Evolutionary conservation across 2,797 vertebrate species (phyloP), one percentile per base, ranked within the genome.

Genomic region (Sebastes cheni): DNA sequence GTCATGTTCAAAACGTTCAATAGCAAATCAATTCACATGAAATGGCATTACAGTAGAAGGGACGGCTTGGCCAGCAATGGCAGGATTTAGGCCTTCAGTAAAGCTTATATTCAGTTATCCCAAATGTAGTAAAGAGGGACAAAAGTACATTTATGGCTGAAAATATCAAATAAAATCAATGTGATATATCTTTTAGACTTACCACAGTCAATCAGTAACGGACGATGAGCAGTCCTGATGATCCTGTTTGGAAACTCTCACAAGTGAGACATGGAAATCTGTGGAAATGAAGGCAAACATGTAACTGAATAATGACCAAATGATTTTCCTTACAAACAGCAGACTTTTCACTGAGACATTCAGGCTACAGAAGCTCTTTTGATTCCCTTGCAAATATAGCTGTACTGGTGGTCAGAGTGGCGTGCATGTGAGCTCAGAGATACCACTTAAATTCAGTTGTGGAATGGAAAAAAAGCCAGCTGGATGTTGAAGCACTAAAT

Each of bases 261-360:
- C 82, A 92, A 81, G 76, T 77, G 82, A 93, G 86, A 93, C 94
- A 94, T 94, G 90, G 88, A 94, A 93, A 91, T 94, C 95, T 96
- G 94, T 75, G 84, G 72, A 85, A 90, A 84, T 42, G 0, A 88
- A 84, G 27, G 77, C 13, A 91, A 82, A 83, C 23, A 80, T 32
- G 22, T 12, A 67, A 54, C 22, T 61, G 42, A 79, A 76, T 75
- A 77, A 81, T 77, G 13, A 77, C 55, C 30, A 79, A 89, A 85
- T 59, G 10, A 3, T 42, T 80, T 67, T 50, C 67, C n/a, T 46
- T 25, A 80, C 18, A 79, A 86, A 79, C 72, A 87, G 79, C 64
- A 56, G 29, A 69, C 50, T 74, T 86, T 89, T 84, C 76, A 76
- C 54, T 36, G 30, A 76, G 39, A 75, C 71, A 69, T 67, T 77